A percentile compares a stretch with the other conserved stretches of the same genome.
phyloP scores from a whole-genome alignment of 2,113 vertebrate species.

The Cariama cristata region DNA sequence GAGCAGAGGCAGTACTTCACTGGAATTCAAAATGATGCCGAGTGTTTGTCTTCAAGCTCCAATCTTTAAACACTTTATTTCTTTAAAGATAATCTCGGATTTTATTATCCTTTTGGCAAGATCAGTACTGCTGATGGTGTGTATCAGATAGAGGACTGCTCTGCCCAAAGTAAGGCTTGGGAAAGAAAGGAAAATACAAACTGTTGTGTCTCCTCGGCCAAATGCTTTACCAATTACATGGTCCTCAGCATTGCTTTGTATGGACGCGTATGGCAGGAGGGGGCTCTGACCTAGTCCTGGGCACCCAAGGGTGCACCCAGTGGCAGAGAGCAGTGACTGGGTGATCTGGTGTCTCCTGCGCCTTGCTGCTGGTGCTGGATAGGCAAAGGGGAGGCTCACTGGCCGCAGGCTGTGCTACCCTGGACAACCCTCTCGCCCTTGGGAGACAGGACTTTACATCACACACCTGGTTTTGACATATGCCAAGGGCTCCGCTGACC shows the following conservation, averaged over 20 bases:
- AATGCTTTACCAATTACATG: neutral
- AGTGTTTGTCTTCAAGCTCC: slow-evolving; percentile 66
- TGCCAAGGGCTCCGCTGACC: neutral
- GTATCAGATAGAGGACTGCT: neutral
- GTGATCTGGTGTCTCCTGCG: neutral
- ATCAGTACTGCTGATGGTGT: neutral
- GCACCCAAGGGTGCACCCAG: too few relatives aligned
- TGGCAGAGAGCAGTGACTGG: neutral
- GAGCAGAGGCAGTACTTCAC: neutral
- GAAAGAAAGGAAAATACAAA: neutral
- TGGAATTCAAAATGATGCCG: neutral
- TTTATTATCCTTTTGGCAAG: neutral
- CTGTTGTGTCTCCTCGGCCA: neutral
- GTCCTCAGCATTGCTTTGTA: rapidly evolving
- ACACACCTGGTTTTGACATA: neutral
- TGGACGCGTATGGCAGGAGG: rapidly evolving
- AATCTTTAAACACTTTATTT: neutral
- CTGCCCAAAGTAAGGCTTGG: neutral
- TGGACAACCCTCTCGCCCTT: neutral
- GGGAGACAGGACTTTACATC: neutral
- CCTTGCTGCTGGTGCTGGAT: rapidly evolving
- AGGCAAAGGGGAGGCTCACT: rapidly evolving
- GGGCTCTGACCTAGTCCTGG: neutral
- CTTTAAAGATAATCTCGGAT: neutral
- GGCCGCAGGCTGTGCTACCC: rapidly evolving